Percentiles rank a stretch among this genome's conserved stretches.
phyloP scores from a whole-genome alignment of 2,888 invertebrate genomes.

The Drosophila borborema region DNA sequence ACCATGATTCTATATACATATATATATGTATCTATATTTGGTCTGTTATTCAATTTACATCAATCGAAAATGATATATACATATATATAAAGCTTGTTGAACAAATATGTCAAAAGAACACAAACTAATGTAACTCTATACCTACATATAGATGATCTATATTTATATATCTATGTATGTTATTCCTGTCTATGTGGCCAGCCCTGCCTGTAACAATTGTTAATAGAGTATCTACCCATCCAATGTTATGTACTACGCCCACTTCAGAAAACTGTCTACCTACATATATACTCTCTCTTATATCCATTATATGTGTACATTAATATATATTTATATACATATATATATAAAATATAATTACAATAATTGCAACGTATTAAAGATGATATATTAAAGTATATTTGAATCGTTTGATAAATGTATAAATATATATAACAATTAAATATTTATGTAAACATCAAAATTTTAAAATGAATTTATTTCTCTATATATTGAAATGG shows the following conservation, averaged over 20 bases:
- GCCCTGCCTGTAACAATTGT: constrained; percentile 52
- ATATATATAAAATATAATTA: constrained; percentile 8
- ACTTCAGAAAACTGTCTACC: constrained; percentile 40
- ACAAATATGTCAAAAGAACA: constrained; percentile 29
- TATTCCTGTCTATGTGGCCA: constrained; percentile 1
- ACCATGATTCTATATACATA: background rate
- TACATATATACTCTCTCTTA: constrained; percentile 22
- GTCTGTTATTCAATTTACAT: constrained; percentile 42
- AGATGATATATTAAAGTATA: constrained; percentile 34
- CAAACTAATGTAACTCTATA: constrained; percentile 24
- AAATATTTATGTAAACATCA: constrained; percentile 59
- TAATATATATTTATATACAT: background rate
- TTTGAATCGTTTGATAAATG: constrained; percentile 50
- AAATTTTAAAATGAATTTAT: no score
- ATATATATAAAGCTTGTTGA: constrained; percentile 18
- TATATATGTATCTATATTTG: constrained; percentile 5
- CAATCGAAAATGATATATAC: constrained; percentile 13
- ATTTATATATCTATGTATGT: constrained; percentile 4
- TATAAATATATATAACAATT: constrained; percentile 24
- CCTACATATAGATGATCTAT: constrained; percentile 13
- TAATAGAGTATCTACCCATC: constrained; percentile 47
- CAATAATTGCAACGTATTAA: constrained; percentile 29
- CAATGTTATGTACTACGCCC: constrained; percentile 20
- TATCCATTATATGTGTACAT: constrained; percentile 31
- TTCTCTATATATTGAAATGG: background rate